Conservation (phyloP, 2,113 vertebrate genomes). For the Vidua macroura region DNA sequence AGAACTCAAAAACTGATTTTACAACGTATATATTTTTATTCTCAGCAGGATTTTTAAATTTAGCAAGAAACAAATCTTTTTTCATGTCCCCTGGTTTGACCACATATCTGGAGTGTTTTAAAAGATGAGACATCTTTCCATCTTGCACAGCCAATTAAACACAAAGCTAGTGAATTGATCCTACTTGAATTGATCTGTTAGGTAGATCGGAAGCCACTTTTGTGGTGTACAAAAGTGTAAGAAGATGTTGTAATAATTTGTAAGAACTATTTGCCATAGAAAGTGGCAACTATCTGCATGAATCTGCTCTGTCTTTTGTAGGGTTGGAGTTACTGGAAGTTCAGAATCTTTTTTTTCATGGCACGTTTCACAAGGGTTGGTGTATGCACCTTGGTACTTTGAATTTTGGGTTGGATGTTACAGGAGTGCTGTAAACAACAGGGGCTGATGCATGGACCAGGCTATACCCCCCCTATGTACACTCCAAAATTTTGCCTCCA, state of each 20-base stretch:
- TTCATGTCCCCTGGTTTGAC: background rate
- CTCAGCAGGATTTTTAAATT: background rate
- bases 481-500: background rate
- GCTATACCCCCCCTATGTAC: no score
- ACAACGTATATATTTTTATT: background rate
- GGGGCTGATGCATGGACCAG: rapidly evolving
- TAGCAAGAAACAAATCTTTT: background rate
- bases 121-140: background rate
- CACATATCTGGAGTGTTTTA: background rate
- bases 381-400: rapidly evolving
- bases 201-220: background rate
- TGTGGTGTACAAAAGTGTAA: background rate
- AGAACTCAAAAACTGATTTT: background rate
- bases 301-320: background rate
- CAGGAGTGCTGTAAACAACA: background rate
- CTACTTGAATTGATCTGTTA: background rate
- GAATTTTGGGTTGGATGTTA: background rate
- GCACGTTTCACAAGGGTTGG: background rate
- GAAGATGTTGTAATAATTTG: background rate
- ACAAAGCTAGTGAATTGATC: background rate
- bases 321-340: background rate
- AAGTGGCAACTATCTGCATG: background rate
- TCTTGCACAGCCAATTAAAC: background rate
- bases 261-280: background rate
- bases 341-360: background rate